Conservation (phyloP, 2,797 vertebrate genomes). For the Lateolabrax maculatus region DNA sequence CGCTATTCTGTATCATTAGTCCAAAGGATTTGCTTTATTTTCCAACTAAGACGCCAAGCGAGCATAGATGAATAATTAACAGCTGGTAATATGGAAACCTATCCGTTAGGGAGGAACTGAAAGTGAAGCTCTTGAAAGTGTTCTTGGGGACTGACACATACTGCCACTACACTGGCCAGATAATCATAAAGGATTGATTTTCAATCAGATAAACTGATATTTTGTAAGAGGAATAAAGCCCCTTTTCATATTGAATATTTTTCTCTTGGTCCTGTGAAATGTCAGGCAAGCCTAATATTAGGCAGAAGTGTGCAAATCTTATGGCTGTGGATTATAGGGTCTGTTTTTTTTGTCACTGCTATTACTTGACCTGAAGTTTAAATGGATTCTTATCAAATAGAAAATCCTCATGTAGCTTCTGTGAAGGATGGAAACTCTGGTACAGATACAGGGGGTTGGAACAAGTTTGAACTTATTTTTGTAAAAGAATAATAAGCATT, state of each 20-base stretch:
- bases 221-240: slow-evolving; percentile 32
- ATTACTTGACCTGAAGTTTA: slow-evolving; percentile 15
- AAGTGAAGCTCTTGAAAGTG: slow-evolving; percentile 74
- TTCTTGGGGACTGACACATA: slow-evolving; percentile 51
- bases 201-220: slow-evolving; percentile 66
- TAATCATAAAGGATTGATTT: slow-evolving; percentile 70
- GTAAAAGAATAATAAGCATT: background rate
- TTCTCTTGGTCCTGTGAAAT: slow-evolving; percentile 20
- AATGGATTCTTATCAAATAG: slow-evolving; percentile 4
- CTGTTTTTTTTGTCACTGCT: slow-evolving; percentile 2
- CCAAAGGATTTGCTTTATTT: slow-evolving; percentile 79
- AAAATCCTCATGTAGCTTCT: slow-evolving; percentile 4
- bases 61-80: slow-evolving; percentile 84
- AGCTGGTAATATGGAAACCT: slow-evolving; percentile 82
- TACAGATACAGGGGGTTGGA: background rate
- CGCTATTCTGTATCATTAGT: slow-evolving; percentile 70
- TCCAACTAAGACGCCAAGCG: slow-evolving; percentile 69
- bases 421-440: background rate
- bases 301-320: slow-evolving; percentile 11
- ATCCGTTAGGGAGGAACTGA: slow-evolving; percentile 77
- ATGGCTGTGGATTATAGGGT: slow-evolving; percentile 8
- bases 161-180: slow-evolving; percentile 49
- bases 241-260: slow-evolving; percentile 23
- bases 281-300: slow-evolving; percentile 31
- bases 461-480: background rate